Evolutionary conservation across 1,140 invertebrate genomes (phyloP), one percentile per base, ranked within the genome.

Genomic region (Calliopsis andreniformis): DNA sequence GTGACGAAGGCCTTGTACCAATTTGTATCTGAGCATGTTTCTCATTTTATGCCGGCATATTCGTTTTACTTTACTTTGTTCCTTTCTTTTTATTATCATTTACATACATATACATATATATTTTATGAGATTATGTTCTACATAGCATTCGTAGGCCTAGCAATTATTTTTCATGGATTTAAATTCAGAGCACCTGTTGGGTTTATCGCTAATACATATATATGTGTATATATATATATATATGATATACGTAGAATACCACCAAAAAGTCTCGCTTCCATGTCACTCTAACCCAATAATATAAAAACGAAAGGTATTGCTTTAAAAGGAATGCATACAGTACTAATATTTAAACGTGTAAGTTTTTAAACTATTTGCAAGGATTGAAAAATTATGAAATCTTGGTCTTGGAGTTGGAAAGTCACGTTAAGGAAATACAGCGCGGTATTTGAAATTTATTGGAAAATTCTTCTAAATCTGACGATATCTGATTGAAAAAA

Each of bases 1-100:
- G 69, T 82, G 80, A 82, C 67, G 63, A n/a, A 72, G 45, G 35
- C 68, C 80, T 69, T 84, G 78, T 80, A 85, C 87, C 83, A 86
- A 75, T 84, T 84, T 90, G 86, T 86, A 88, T 85, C 70, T 84
- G 79, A 88, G 91, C 91, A 91, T 91, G 90, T 67, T 78, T 78
- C 47, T 83, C 84, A 86, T 87, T 87, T 86, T 91, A 92, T 92
- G 91, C 91, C 91, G 91, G 91, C 91, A 92, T 92, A 92, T 92
- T 92, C 86, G 88, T 82, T 85, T 84, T 85, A 68, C 76, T 45
- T 86, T 87, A 77, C 43, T 84, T 51, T 84, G 25, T 84, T 66
- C 84, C n/a, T 58, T 64, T 67, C 20, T 75, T 49, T 76, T 69
- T 45, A 7, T 67, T 58, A 64, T 80, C 25, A 45, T 72, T 76